These are phyloP conservation scores for Passer montanus DNA, from an alignment of 2,113 vertebrate species.

Conservation along the genomic window DNA sequence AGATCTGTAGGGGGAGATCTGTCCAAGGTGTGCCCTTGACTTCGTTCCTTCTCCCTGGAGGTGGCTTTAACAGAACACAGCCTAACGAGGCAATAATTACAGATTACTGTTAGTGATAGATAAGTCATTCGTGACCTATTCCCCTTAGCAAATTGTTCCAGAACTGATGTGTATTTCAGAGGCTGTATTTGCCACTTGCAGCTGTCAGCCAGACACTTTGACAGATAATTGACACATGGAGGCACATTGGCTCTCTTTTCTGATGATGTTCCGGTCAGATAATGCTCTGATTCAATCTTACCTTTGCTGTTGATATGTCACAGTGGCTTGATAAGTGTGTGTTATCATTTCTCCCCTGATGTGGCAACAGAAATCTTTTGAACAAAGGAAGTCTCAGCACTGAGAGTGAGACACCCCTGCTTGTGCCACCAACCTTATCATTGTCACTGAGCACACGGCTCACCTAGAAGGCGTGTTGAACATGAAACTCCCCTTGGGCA, in stretches of 20 bases:
- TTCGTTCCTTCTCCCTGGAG: background rate
- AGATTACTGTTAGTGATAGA: background rate
- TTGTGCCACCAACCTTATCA: background rate
- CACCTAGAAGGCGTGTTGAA: background rate
- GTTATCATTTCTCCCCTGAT: background rate
- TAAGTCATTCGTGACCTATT: conserved; percentile 15
- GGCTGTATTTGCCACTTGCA: background rate
- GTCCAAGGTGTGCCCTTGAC: conserved; percentile 40
- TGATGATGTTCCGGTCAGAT: background rate
- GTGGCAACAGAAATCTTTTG: background rate
- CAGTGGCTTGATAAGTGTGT: background rate
- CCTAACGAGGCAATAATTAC: conserved; percentile 29
- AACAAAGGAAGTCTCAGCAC: background rate
- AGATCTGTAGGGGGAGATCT: background rate
- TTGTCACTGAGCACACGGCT: background rate
- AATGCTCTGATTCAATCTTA: conserved; percentile 4
- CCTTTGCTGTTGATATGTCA: background rate
- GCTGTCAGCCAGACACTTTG: background rate
- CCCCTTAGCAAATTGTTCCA: background rate
- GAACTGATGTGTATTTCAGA: background rate
- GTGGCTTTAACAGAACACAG: background rate
- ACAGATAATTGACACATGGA: background rate
- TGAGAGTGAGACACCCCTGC: background rate
- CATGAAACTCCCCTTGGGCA: background rate
- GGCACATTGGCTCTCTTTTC: background rate